Conservation (phyloP, 2,888 invertebrate genomes). For the Nebria salina region DNA sequence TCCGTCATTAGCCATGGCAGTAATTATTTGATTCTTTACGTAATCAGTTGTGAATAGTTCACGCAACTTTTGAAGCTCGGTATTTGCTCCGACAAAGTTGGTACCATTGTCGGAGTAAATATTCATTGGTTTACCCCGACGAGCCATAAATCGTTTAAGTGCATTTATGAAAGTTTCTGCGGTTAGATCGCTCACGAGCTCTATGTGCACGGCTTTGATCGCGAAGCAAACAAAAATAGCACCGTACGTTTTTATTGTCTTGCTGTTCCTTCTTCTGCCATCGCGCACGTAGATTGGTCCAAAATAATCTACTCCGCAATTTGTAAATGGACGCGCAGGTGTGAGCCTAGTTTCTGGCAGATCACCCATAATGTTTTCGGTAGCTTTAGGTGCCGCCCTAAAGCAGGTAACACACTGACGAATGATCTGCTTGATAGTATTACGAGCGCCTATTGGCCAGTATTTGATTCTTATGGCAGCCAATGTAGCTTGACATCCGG, state of each 20-base stretch:
- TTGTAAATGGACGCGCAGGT: background rate
- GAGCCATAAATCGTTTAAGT: conserved; percentile 50
- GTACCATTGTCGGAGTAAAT: conserved; percentile 52
- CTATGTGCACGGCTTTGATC: conserved; percentile 49
- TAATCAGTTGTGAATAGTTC: too few species aligned
- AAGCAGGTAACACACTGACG: too few species aligned
- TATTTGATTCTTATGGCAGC: too few species aligned
- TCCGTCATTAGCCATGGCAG: too few species aligned
- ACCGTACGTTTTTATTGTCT: too few species aligned
- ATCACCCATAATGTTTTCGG: conserved; percentile 18
- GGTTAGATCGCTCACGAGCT: conserved; percentile 49
- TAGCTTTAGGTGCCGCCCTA: background rate
- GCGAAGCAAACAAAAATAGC: too few species aligned
- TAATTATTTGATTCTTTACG: too few species aligned
- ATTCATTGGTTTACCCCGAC: conserved; percentile 49
- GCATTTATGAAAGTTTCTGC: conserved; percentile 50
- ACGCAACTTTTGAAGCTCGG: conserved; percentile 34
- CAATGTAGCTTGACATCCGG: too few species aligned
- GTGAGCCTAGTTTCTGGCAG: background rate
- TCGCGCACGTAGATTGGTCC: background rate
- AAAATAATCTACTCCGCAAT: background rate
- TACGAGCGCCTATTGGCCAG: too few species aligned
- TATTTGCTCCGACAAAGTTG: conserved; percentile 52
- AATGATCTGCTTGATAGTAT: too few species aligned
- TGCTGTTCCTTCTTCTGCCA: conserved; percentile 46